Evolutionary conservation across 2,888 invertebrate genomes (phyloP).

Genomic region (Clitarchus hookeri): DNA sequence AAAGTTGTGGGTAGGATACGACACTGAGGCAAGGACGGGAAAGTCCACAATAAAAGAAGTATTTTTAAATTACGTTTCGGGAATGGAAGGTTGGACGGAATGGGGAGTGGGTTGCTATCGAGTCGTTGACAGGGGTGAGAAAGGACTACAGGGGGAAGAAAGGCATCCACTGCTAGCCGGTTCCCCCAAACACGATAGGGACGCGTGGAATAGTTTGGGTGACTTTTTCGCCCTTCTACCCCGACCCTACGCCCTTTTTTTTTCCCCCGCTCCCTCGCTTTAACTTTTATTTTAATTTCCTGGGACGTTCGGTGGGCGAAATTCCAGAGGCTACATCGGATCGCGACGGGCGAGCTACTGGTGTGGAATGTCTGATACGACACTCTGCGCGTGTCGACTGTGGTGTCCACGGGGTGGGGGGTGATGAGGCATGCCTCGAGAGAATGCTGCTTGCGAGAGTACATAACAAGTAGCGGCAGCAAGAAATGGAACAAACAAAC

Average conservation of each 20-base stretch:
- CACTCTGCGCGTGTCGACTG: neutral
- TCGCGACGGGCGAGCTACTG: neutral
- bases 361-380: neutral
- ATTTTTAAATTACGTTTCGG: neutral
- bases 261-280: neutral
- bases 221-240: neutral
- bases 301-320: neutral
- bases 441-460: no score
- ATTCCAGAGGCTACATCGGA: neutral
- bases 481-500: no score
- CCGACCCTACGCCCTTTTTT: neutral
- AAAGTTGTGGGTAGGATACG: neutral
- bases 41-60: neutral
- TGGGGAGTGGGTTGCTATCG: neutral
- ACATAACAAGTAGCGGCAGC: no score
- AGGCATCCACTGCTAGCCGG: neutral
- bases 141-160: neutral
- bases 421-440: no score
- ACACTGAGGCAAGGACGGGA: neutral
- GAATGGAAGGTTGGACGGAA: neutral
- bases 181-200: neutral
- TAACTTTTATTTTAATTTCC: neutral
- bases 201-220: neutral
- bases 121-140: neutral
- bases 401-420: no score